Percentiles rank a stretch among this genome's conserved stretches.
Conservation (phyloP, 2,888 invertebrate genomes). For the Pimpla rufipes region DNA sequence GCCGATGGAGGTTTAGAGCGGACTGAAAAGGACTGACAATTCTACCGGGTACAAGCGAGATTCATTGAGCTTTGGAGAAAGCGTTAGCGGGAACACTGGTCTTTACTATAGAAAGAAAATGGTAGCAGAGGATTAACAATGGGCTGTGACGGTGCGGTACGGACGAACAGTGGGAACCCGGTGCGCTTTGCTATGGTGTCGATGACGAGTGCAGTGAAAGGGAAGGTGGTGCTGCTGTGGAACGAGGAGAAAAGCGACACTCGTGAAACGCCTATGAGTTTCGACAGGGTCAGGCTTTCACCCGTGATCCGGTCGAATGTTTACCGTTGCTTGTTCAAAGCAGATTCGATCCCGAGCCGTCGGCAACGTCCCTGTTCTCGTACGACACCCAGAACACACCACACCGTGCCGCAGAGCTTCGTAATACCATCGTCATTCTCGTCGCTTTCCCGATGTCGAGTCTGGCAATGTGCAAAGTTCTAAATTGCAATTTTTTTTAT, state of each 20-base stretch:
- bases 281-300: slow-evolving; percentile 77
- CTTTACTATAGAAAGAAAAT: not conserved
- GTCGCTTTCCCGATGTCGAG: slow-evolving; percentile 4
- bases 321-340: slow-evolving; percentile 81
- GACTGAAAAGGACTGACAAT: slow-evolving; percentile 6
- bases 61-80: not conserved
- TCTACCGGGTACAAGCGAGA: not conserved
- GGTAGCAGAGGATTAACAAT: slow-evolving; percentile 15
- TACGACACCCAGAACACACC: slow-evolving; percentile 53
- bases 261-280: slow-evolving; percentile 46
- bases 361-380: slow-evolving; percentile 57
- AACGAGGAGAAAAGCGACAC: slow-evolving; percentile 28
- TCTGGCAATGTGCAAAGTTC: not conserved
- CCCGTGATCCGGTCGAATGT: slow-evolving; percentile 79
- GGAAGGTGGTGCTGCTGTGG: not conserved
- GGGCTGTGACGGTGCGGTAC: not conserved
- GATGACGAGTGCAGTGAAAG: not conserved
- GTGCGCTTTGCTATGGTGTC: slow-evolving; percentile 6
- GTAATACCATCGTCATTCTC: slow-evolving; percentile 45
- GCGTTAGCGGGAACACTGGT: not conserved
- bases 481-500: slow-evolving; percentile 9
- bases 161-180: slow-evolving; percentile 1
- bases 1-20: not conserved
- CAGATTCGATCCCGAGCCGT: slow-evolving; percentile 73
- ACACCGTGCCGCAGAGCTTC: slow-evolving; percentile 52